Conservation (phyloP, 1,140 invertebrate genomes). For the Trissolcus basalis region DNA sequence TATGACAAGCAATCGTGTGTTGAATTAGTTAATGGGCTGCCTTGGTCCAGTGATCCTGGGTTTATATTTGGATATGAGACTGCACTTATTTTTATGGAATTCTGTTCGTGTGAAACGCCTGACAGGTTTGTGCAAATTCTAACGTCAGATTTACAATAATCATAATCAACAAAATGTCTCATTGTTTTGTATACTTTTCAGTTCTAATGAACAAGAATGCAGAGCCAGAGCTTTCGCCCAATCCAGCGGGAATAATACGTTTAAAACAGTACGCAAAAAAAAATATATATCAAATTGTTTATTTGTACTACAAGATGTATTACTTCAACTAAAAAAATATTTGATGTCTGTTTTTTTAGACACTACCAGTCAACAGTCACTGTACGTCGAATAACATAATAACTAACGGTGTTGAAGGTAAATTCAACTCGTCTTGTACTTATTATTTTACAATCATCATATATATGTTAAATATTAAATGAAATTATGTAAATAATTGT, state of each 20-base stretch:
- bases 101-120: slow-evolving; percentile 44
- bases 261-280: not conserved
- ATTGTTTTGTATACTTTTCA: no score
- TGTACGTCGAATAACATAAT: slow-evolving; percentile 23
- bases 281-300: not conserved
- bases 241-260: not conserved
- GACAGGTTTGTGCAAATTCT: slow-evolving; percentile 5
- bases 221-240: slow-evolving; percentile 35
- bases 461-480: no score
- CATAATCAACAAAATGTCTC: no score
- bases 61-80: slow-evolving; percentile 50
- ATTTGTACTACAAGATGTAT: no score
- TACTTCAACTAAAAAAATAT: no score
- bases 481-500: no score
- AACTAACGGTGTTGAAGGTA: slow-evolving; percentile 58
- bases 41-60: slow-evolving; percentile 36
- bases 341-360: no score
- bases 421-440: slow-evolving; percentile 7
- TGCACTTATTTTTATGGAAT: slow-evolving; percentile 41
- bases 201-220: slow-evolving; percentile 26
- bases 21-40: slow-evolving; percentile 18
- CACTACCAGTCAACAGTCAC: no score
- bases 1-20: slow-evolving; percentile 38
- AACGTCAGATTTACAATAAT: no score
- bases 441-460: no score